These are phyloP conservation scores for Rhopalosiphum padi DNA, from an alignment of 1,140 invertebrate species.

Conservation along the genomic window DNA sequence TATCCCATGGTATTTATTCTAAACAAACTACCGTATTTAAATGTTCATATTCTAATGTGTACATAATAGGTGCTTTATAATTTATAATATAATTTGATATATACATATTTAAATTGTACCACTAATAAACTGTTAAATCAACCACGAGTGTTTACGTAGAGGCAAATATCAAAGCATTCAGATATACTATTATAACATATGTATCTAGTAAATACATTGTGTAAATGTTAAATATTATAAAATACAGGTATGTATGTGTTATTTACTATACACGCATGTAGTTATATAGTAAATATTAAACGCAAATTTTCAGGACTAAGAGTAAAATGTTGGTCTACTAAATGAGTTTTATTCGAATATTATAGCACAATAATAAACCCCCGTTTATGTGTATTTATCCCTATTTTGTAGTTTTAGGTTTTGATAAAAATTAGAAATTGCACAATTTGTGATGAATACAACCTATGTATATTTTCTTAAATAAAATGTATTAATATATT, in stretches of 20 bases:
- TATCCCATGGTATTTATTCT: background rate
- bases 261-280: background rate
- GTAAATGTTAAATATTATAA: background rate
- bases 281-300: background rate
- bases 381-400: background rate
- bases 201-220: constrained; percentile 1
- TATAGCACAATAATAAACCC: background rate
- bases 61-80: background rate
- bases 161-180: background rate
- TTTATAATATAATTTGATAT: background rate
- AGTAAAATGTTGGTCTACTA: background rate
- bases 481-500: background rate
- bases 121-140: constrained; percentile 18
- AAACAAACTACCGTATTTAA: background rate
- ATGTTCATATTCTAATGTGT: background rate
- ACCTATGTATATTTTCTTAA: background rate
- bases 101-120: background rate
- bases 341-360: background rate
- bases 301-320: background rate
- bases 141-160: constrained; percentile 1
- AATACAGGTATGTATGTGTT: background rate
- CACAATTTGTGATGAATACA: background rate
- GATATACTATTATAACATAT: background rate
- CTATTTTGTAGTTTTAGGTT: background rate
- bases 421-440: background rate